Evolutionary conservation across 2,797 vertebrate species (phyloP).

Genomic region (Forpus xanthops): DNA sequence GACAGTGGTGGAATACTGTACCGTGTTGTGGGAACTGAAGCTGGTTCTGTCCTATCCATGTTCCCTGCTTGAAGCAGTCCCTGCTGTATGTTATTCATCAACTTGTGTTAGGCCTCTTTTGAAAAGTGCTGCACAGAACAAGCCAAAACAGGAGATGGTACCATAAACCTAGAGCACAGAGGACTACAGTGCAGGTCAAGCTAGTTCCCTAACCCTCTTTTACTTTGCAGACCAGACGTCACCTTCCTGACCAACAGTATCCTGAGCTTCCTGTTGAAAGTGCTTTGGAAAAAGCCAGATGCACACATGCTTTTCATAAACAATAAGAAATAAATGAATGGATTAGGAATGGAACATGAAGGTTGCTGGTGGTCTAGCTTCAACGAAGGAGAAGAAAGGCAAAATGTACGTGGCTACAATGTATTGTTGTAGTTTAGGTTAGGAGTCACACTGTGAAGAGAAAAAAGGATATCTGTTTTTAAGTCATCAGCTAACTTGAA

Average conservation of each 20-base stretch:
- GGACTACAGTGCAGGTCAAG: background rate
- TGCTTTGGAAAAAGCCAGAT: background rate
- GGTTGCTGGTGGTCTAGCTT: background rate
- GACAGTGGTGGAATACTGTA: background rate
- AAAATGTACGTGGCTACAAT: background rate
- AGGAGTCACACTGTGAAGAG: background rate
- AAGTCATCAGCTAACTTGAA: background rate
- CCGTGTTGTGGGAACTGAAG: background rate
- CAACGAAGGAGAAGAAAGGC: background rate
- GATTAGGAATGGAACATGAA: background rate
- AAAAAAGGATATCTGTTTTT: background rate
- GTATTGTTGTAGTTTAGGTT: background rate
- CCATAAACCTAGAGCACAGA: background rate
- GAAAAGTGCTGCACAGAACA: background rate
- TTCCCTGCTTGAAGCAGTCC: background rate
- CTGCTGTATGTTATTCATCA: background rate
- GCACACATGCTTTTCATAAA: background rate
- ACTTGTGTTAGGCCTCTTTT: background rate
- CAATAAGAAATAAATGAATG: background rate
- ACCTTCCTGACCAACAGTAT: background rate
- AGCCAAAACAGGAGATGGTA: background rate
- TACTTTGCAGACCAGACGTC: background rate
- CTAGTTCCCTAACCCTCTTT: background rate
- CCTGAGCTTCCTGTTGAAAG: background rate
- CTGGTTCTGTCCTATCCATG: background rate